Base-by-base conservation (phyloP, 2,797 vertebrate species). In the Hipposideros larvatus region DNA sequence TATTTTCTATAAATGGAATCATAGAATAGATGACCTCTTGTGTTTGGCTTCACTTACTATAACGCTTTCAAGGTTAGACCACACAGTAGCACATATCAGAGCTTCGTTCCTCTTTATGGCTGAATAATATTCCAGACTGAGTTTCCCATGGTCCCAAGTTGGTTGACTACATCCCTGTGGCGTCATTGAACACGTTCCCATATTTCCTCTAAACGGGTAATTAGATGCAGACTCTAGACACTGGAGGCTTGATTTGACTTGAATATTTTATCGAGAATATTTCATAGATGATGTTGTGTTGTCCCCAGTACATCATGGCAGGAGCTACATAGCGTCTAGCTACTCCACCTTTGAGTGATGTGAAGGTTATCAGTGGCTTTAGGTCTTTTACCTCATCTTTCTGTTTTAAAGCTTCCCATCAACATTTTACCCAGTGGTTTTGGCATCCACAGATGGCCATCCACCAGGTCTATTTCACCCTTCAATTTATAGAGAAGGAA, bases 311-410 rank as follows among this genome's bases (percentile, higher is more conserved):
- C 61, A 4, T 15, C 19, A 41, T 14, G 61, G 75, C 59, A 87
- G 34, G 10, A 74, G 24, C n/a, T 24, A 6, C 1, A 6, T 34
- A 0, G 63, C 4, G 10, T 13, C 0, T 2, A 21, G 24, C 1
- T 11, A n/a, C 28, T 11, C 57, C 28, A 34, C 16, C 15, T 61
- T 14, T 37, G 34, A 48, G 70, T 0, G 41, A 51, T 0, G 4
- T 55, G 16, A 11, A 7, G 41, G 48, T 22, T n/a, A 26, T 10
- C 10, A 0, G 15, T 8, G 8, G 51, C 63, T 59, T 21, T n/a
- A 48, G 41, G 28, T 37, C 11, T 31, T 37, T 31, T 41, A 15
- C 51, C 48, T 68, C n/a, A 5, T 37, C 55, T 5, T 83, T 90
- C 75, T 22, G 48, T 63, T 46, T 26, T 26, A 2, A 31, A 37